These are phyloP conservation scores for Morbakka virulenta DNA, from an alignment of 30 jellyfish, hydroid and myxozoan species.

Conservation along the genomic window DNA sequence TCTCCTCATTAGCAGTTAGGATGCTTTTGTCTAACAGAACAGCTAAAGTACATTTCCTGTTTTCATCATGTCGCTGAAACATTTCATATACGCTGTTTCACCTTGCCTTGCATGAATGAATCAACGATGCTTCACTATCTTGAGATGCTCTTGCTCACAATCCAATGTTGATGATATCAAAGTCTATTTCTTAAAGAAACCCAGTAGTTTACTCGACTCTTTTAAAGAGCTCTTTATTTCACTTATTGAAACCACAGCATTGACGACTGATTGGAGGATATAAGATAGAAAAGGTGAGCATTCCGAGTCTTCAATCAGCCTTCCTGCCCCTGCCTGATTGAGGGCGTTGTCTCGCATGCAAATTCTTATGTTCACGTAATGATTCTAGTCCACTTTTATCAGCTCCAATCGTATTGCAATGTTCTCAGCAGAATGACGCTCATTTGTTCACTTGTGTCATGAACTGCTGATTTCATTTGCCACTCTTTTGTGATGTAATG, in stretches of 20 bases:
- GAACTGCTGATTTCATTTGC: slow-evolving; percentile 30
- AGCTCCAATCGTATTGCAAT: slow-evolving; percentile 27
- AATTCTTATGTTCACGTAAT: slow-evolving; percentile 24
- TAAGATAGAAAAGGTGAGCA: slow-evolving; percentile 46
- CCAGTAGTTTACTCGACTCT: slow-evolving; percentile 7
- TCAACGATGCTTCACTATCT: slow-evolving; percentile 32
- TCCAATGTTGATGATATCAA: slow-evolving; percentile 38
- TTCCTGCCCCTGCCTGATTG: slow-evolving; percentile 42
- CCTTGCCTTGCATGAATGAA: slow-evolving; percentile 38
- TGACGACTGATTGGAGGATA: slow-evolving; percentile 51
- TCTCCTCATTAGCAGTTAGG: slow-evolving; percentile 11
- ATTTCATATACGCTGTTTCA: slow-evolving; percentile 52
- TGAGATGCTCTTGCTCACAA: not conserved
- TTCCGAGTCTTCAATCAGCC: slow-evolving; percentile 32
- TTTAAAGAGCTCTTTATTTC: slow-evolving; percentile 3
- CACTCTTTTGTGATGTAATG: slow-evolving; percentile 44
- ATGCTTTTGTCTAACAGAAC: slow-evolving; percentile 13
- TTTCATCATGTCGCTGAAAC: slow-evolving; percentile 37
- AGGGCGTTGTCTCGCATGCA: slow-evolving; percentile 47
- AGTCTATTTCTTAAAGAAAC: slow-evolving; percentile 8
- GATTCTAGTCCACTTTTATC: slow-evolving; percentile 17
- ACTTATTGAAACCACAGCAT: slow-evolving; percentile 36
- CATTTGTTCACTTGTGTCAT: slow-evolving; percentile 40
- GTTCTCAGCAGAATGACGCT: slow-evolving; percentile 39
- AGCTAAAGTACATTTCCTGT: slow-evolving; percentile 20